A percentile compares a stretch with the other conserved stretches of the same genome.
Evolutionary conservation across 2,113 vertebrate species (phyloP).

Genomic region (Ctenodactylus gundi): DNA sequence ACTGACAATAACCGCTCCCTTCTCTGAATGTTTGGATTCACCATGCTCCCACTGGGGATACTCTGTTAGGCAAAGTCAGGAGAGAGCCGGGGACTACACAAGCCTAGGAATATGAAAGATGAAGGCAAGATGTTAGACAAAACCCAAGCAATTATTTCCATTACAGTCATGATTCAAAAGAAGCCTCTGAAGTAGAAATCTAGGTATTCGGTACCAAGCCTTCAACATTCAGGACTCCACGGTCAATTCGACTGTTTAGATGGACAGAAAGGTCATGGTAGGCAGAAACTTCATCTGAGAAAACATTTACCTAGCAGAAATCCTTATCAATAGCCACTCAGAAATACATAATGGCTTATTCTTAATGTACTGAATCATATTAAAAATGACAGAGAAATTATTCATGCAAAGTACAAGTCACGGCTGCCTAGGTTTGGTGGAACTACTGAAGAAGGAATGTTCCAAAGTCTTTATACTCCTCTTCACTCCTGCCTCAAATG

Average conservation of each 20-base stretch:
- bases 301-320: not conserved
- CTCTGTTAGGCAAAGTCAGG: not conserved
- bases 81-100: too few species aligned
- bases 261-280: not conserved
- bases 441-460: not conserved
- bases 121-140: not conserved
- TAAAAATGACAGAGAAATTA: not conserved
- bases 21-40: not conserved
- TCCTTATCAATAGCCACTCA: not conserved
- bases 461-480: not conserved
- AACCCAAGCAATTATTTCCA: not conserved
- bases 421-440: not conserved
- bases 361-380: not conserved
- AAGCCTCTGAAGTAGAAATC: not conserved
- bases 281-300: not conserved
- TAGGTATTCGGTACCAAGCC: not conserved
- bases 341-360: not conserved
- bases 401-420: not conserved
- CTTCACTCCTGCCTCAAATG: not conserved
- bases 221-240: not conserved
- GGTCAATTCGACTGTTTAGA: too few species aligned
- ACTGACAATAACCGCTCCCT: rapidly evolving
- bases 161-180: not conserved
- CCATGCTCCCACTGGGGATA: not conserved
- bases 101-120: not conserved